A percentile compares a stretch with the other conserved stretches of the same genome.
Conservation (phyloP, 1,140 invertebrate genomes). For the Drosophila burlai region DNA sequence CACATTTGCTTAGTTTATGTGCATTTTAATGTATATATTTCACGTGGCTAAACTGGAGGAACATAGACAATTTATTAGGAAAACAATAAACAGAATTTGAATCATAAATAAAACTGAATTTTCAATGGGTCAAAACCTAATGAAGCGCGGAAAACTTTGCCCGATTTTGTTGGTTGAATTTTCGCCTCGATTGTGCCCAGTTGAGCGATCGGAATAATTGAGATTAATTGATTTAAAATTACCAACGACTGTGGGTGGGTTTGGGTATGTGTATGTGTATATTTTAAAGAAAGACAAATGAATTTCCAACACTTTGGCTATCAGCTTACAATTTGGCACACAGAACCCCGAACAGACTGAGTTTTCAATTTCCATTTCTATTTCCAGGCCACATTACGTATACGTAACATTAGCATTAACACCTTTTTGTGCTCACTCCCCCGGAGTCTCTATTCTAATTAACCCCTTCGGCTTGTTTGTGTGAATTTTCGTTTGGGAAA, state of each 20-base stretch:
- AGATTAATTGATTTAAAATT: constrained; percentile 61
- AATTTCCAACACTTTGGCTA: constrained; percentile 44
- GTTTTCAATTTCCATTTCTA: constrained; percentile 47
- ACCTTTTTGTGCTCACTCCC: constrained; percentile 39
- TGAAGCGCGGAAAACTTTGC: constrained; percentile 26
- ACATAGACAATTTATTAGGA: constrained; percentile 43
- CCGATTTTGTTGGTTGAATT: constrained; percentile 3
- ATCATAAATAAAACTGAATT: constrained; percentile 33
- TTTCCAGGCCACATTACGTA: constrained; percentile 57
- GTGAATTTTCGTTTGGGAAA: constrained; percentile 39
- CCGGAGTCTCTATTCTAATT: constrained; percentile 21
- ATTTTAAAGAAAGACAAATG: constrained; percentile 3
- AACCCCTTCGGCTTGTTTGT: constrained; percentile 18
- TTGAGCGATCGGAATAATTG: constrained; percentile 58
- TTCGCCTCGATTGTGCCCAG: constrained; percentile 38
- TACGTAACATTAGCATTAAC: constrained; percentile 65
- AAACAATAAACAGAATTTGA: constrained; percentile 37
- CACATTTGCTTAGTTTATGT: constrained; percentile 38
- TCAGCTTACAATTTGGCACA: constrained; percentile 48
- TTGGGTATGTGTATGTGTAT: neutral
- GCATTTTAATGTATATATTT: constrained; percentile 38
- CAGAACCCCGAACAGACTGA: neutral
- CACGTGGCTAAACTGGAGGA: constrained; percentile 18
- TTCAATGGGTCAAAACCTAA: constrained; percentile 27
- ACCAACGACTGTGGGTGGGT: constrained; percentile 6